Conservation (phyloP, 1,140 invertebrate genomes). For the Littorina saxatilis region DNA sequence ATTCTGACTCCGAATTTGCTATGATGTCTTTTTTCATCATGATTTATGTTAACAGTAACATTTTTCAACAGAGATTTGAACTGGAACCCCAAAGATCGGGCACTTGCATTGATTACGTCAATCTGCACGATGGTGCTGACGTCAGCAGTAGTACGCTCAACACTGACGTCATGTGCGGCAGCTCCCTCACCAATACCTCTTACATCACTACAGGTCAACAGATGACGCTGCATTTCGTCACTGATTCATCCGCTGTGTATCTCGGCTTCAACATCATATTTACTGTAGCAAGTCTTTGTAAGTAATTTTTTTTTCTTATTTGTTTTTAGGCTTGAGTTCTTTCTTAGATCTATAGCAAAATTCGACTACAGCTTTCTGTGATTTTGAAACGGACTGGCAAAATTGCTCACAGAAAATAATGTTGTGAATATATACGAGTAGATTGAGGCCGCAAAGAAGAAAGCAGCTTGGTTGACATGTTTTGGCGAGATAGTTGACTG, state of each 20-base stretch:
- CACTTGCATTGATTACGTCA: conserved; percentile 52
- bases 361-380: too few species aligned
- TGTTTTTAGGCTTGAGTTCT: too few species aligned
- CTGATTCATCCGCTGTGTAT: conserved; percentile 42
- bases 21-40: not conserved
- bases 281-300: conserved; percentile 42
- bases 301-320: too few species aligned
- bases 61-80: conserved; percentile 39
- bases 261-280: conserved; percentile 54
- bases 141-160: conserved; percentile 34
- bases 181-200: conserved; percentile 22
- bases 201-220: conserved; percentile 42
- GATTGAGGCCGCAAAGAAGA: too few species aligned
- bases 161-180: conserved; percentile 47
- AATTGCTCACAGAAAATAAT: too few species aligned
- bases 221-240: conserved; percentile 50
- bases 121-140: conserved; percentile 52
- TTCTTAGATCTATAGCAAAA: too few species aligned
- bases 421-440: too few species aligned
- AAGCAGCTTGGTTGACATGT: too few species aligned
- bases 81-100: conserved; percentile 38
- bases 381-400: too few species aligned
- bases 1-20: not conserved
- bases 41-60: too few species aligned
- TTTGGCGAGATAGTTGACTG: too few species aligned